phyloP scores from a whole-genome alignment of 2,113 vertebrate genomes.

The Antechinus stuartii region DNA sequence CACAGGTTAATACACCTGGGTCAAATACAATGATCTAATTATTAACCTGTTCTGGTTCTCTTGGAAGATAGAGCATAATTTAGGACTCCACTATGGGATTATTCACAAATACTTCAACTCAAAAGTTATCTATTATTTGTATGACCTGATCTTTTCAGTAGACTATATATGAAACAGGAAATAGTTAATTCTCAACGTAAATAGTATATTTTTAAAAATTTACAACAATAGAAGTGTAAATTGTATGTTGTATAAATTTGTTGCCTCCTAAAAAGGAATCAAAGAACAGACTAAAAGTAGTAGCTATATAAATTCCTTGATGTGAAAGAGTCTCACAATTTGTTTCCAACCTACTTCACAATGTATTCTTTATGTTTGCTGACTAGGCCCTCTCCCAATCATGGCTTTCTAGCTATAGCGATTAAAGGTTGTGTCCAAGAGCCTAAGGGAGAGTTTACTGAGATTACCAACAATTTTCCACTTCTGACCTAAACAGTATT shows the following conservation, averaged over 20 bases:
- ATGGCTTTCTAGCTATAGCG: background rate
- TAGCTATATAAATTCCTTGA: background rate
- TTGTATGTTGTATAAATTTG: background rate
- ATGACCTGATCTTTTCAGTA: background rate
- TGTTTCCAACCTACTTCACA: background rate
- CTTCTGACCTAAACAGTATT: conserved; percentile 25
- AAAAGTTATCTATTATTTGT: background rate
- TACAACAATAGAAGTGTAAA: background rate
- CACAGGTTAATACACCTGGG: conserved; percentile 45
- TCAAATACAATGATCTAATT: conserved; percentile 17
- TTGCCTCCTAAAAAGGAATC: background rate
- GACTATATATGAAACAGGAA: background rate
- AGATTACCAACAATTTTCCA: conserved; percentile 35
- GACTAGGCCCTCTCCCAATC: background rate
- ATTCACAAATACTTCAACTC: conserved; percentile 19
- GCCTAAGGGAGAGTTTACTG: background rate
- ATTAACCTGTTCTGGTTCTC: background rate
- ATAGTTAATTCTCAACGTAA: background rate
- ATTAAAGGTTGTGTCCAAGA: conserved; percentile 9
- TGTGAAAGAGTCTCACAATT: too few species aligned
- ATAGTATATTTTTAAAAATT: background rate
- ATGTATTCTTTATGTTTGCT: background rate
- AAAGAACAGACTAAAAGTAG: background rate
- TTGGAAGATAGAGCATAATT: conserved; percentile 43
- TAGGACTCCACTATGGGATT: background rate